phyloP scores from a whole-genome alignment of 2,113 vertebrate genomes.

The Mystacornis crossleyi region DNA sequence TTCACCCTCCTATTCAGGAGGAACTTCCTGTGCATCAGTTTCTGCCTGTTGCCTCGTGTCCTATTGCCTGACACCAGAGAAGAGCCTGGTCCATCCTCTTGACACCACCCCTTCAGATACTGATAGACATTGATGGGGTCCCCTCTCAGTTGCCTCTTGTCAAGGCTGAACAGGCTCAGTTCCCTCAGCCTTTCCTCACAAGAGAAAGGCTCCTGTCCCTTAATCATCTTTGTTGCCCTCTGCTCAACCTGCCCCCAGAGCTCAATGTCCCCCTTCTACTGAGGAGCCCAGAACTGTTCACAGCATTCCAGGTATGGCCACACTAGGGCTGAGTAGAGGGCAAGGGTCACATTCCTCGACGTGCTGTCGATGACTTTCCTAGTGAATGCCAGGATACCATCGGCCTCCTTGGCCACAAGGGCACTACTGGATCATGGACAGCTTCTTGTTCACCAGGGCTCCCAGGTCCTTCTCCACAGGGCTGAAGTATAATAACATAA shows the following conservation, averaged over 20 bases:
- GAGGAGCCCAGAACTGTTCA: background rate
- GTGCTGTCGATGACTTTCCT: fast-evolving
- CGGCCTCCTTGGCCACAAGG: background rate
- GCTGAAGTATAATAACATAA: background rate
- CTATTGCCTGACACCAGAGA: background rate
- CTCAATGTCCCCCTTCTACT: background rate
- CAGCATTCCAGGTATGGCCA: background rate
- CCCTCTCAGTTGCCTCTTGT: background rate
- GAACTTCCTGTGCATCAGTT: background rate
- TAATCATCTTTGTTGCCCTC: background rate
- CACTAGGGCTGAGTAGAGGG: background rate
- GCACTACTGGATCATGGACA: background rate
- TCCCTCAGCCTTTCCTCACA: background rate
- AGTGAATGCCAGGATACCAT: background rate
- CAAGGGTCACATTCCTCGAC: fast-evolving
- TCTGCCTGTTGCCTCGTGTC: background rate
- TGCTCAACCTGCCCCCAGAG: background rate
- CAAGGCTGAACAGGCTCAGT: background rate
- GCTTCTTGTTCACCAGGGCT: background rate
- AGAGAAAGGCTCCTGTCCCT: background rate
- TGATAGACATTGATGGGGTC: background rate
- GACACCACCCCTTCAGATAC: background rate
- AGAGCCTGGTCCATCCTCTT: background rate
- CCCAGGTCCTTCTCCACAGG: background rate
- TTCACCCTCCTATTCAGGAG: background rate